A percentile compares a stretch with the other conserved stretches of the same genome.
phyloP scores from a whole-genome alignment of 92 coral and sea anemone genomes.

The Pocillopora grandis region DNA sequence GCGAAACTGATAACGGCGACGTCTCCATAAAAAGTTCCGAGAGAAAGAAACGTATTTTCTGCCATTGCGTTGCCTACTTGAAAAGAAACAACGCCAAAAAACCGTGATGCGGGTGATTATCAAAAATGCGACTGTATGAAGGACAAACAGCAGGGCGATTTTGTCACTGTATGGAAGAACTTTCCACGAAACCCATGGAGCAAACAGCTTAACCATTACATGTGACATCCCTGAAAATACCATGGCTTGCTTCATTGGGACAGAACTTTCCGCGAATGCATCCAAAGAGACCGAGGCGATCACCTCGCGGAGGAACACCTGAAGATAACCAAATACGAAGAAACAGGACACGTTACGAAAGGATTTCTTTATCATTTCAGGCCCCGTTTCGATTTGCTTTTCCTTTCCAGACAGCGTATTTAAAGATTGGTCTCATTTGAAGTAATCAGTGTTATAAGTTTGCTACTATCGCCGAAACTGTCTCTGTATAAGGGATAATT shows the following conservation, averaged over 20 bases:
- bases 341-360: background rate
- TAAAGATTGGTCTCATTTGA: background rate
- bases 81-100: background rate
- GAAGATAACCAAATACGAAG: background rate
- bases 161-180: background rate
- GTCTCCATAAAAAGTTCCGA: slow-evolving; percentile 28
- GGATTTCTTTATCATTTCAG: background rate
- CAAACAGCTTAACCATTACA: background rate
- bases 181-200: slow-evolving; percentile 7
- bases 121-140: background rate
- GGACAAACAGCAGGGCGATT: background rate
- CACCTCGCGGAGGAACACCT: slow-evolving; percentile 19
- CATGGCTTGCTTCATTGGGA: background rate
- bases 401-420: background rate
- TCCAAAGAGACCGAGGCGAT: background rate
- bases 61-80: slow-evolving; percentile 11
- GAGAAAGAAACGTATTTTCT: slow-evolving; percentile 18
- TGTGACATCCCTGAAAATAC: background rate
- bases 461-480: background rate
- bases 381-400: background rate
- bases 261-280: slow-evolving; percentile 3
- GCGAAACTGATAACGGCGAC: slow-evolving; percentile 4
- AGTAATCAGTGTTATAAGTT: slow-evolving; percentile 9
- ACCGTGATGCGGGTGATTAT: background rate
- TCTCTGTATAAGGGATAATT: too few species aligned